Evolutionary conservation across 2,113 vertebrate genomes (phyloP), one percentile per base, ranked within the genome.

Genomic region (Opisthocomus hoazin): DNA sequence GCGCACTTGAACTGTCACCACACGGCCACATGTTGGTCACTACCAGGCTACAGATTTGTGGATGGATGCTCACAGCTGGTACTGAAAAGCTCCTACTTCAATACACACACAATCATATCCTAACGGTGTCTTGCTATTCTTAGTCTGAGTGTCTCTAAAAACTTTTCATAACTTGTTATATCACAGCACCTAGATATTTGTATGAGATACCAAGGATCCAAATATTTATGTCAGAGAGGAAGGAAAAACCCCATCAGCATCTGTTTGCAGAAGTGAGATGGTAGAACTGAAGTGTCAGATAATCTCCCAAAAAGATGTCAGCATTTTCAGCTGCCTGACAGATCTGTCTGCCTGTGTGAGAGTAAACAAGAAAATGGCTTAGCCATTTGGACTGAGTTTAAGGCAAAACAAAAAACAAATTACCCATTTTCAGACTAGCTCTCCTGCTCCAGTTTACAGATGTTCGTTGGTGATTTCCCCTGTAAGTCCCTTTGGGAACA

Each of bases 321-420:
- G 88, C 61, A 19, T 94, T 92, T 94, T 76, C 94, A 94, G 77
- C 86, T 91, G 92, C 89, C 95, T 96, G 95, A 73, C 90, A 93
- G 92, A 93, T 69, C 84, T 82, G 69, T 30, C 92, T 92, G 90
- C 76, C 89, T 73, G 22, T 58, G 61, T 73, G 63, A 96, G 77
- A 34, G 86, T 68, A 92, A 96, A 90, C 89, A 90, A 91, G 77
- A 92, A 87, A 86, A 79, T 20, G 61, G 61, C 87, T 84, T 91
- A 89, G 87, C 45, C 77, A 30, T 64, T 89, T 89, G 94, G 84
- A 85, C 58, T n/a, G 37, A 90, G 69, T 92, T 92, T 91, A 89
- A 91, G 53, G 82, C 86, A 87, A 91, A 96, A 89, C 66, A 94
- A 84, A 91, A 94, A 94, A 91, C 69, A 95, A 92, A 94, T 91